These are phyloP conservation scores for Lycorma delicatula DNA, from an alignment of 1,140 invertebrate species.

Conservation along the genomic window DNA sequence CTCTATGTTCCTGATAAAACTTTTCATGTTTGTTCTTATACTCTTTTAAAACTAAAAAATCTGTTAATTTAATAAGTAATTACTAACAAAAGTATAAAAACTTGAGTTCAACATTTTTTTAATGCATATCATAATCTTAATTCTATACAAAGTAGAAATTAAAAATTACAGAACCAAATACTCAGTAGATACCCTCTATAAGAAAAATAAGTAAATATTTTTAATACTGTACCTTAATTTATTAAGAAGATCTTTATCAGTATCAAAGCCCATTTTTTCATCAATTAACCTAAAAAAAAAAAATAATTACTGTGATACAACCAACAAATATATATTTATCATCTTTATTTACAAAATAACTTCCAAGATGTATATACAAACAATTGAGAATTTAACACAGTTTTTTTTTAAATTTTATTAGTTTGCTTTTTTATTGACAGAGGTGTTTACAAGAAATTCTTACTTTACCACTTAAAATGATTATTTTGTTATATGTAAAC, in stretches of 20 bases:
- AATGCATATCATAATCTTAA: not conserved
- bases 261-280: slow-evolving; percentile 73
- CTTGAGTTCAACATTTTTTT: not conserved
- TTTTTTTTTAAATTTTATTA: not conserved
- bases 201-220: not conserved
- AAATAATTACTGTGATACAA: not conserved
- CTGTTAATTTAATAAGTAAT: not conserved
- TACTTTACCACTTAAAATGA: too few relatives aligned
- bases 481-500: too few relatives aligned
- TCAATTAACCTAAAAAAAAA: slow-evolving; percentile 60
- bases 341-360: not conserved
- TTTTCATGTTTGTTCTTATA: too few relatives aligned
- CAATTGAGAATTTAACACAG: not conserved
- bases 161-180: not conserved
- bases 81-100: not conserved
- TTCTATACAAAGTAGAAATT: not conserved
- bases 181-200: not conserved
- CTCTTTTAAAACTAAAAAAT: too few relatives aligned
- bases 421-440: not conserved
- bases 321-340: not conserved
- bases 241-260: slow-evolving; percentile 69
- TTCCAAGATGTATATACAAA: slow-evolving; percentile 9
- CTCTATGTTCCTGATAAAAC: too few relatives aligned
- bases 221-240: slow-evolving; percentile 56
- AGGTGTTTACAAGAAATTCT: too few relatives aligned